Evolutionary conservation across 2,797 vertebrate genomes (phyloP).

Genomic region (Sternotherus odoratus): DNA sequence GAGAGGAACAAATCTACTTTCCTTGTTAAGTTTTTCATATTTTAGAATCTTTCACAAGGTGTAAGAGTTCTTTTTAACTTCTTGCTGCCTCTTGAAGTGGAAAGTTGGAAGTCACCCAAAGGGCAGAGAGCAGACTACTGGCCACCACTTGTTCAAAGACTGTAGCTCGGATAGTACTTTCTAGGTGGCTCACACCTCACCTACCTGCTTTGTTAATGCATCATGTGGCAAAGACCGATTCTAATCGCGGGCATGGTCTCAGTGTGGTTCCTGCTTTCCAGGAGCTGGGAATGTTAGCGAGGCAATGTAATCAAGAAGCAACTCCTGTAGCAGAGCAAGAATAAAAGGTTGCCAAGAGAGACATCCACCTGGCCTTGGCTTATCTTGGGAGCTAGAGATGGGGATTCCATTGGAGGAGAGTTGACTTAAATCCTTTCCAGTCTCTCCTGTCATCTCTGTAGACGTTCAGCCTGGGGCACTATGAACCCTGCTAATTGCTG

Average conservation of each 20-base stretch:
- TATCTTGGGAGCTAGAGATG: not conserved
- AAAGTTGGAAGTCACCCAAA: not conserved
- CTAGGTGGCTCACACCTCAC: accelerated
- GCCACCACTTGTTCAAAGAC: not conserved
- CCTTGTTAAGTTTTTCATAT: not conserved
- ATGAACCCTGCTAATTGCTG: not conserved
- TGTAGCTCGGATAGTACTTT: not conserved
- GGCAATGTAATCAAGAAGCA: not conserved
- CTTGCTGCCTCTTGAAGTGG: not conserved
- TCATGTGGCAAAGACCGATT: not conserved
- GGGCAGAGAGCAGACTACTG: not conserved
- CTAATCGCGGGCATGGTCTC: not conserved
- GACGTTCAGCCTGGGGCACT: accelerated
- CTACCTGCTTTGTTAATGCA: not conserved
- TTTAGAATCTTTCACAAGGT: not conserved
- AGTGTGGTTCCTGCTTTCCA: not conserved
- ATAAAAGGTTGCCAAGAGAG: not conserved
- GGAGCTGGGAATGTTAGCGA: not conserved
- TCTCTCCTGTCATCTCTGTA: not conserved
- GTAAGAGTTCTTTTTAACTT: not conserved
- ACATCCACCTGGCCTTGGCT: not conserved
- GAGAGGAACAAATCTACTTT: not conserved
- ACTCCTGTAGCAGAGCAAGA: not conserved
- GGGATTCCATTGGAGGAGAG: no score
- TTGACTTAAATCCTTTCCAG: not conserved